A percentile compares a stretch with the other conserved stretches of the same genome.
Evolutionary conservation across 2,113 vertebrate genomes (phyloP).

Genomic region (Isurus oxyrinchus): DNA sequence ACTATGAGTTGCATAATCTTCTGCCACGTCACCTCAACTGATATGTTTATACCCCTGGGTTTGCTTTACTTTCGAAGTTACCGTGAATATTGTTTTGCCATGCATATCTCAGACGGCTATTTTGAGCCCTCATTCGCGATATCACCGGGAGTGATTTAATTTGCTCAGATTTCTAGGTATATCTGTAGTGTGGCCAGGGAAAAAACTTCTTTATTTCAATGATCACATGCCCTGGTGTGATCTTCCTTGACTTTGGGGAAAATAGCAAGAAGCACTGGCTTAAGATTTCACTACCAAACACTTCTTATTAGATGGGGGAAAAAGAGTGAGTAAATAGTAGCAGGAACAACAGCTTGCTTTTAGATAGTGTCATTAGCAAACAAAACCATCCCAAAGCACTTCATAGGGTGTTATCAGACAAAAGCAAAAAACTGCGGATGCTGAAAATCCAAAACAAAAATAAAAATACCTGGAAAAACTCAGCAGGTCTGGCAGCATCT

Average conservation of each 20-base stretch:
- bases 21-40: background rate
- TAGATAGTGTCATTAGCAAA: background rate
- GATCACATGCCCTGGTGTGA: background rate
- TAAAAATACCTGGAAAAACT: too few species aligned
- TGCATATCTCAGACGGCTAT: background rate
- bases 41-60: background rate
- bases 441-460: too few species aligned
- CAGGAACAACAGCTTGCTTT: background rate
- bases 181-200: background rate
- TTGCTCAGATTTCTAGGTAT: background rate
- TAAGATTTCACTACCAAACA: background rate
- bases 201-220: background rate
- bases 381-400: background rate
- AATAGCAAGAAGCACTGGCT: background rate
- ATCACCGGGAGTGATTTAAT: background rate
- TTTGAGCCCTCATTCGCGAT: background rate
- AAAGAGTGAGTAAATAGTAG: background rate
- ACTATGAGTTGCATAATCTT: background rate
- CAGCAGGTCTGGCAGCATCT: too few species aligned
- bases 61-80: background rate
- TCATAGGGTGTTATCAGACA: background rate
- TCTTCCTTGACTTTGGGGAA: background rate
- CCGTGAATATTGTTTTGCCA: background rate
- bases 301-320: background rate
- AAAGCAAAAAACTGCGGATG: too few species aligned